Percentiles rank a stretch among this genome's conserved stretches.
Evolutionary conservation across 2,797 vertebrate genomes (phyloP).

Genomic region (Sebastes diaconus): DNA sequence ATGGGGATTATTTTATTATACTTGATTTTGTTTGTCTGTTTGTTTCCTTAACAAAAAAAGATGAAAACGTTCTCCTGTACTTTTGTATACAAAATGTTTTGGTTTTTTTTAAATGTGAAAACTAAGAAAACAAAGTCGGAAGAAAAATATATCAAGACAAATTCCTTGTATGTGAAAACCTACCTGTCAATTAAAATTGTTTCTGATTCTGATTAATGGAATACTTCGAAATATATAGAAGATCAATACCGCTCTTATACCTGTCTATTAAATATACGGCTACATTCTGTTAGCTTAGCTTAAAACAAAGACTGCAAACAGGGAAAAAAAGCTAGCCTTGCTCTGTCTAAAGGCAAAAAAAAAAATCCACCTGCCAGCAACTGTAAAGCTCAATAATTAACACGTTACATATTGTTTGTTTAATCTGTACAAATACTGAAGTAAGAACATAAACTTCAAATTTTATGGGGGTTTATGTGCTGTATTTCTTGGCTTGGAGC

Average conservation of each 20-base stretch:
- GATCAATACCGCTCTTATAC: not conserved
- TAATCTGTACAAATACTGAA: not conserved
- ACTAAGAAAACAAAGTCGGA: too few relatives aligned
- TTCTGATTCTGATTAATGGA: not conserved
- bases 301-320: not conserved
- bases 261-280: not conserved
- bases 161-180: not conserved
- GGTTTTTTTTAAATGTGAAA: too few relatives aligned
- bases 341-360: not conserved
- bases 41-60: too few relatives aligned
- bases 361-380: not conserved
- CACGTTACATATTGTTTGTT: not conserved
- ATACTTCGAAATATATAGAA: not conserved
- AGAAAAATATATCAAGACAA: too few relatives aligned
- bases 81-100: too few relatives aligned
- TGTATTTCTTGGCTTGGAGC: not conserved
- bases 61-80: too few relatives aligned
- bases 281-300: not conserved
- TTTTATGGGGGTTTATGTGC: not conserved
- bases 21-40: fast-evolving
- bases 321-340: fast-evolving
- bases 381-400: not conserved
- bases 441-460: not conserved
- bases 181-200: not conserved
- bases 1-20: too few relatives aligned